These are phyloP conservation scores for Aeoliscus strigatus DNA, from an alignment of 2,797 vertebrate genomes.

Conservation along the genomic window DNA sequence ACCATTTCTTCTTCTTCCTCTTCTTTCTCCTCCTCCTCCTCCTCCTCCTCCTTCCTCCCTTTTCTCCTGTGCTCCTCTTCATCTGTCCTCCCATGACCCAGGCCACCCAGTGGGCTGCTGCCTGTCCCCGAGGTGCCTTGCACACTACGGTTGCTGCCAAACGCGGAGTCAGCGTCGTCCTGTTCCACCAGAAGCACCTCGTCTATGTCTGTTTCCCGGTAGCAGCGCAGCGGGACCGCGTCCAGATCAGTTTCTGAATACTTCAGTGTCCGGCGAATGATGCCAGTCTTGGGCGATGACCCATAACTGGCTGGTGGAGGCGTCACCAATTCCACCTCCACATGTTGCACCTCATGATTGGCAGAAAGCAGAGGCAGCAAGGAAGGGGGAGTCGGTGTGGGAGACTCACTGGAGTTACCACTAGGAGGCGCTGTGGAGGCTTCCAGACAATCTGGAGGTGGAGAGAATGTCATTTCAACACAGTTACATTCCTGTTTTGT, in stretches of 20 bases:
- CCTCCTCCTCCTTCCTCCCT: constrained; percentile 12
- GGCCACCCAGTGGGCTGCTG: constrained; percentile 34
- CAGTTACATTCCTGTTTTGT: too few species aligned
- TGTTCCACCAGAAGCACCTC: constrained; percentile 84
- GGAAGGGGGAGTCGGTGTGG: constrained; percentile 70
- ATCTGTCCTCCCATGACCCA: constrained; percentile 18
- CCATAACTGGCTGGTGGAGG: too few species aligned
- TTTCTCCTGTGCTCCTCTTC: constrained; percentile 19
- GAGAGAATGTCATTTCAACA: neutral
- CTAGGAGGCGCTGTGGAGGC: constrained; percentile 72
- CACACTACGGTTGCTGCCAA: constrained; percentile 82
- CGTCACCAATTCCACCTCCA: constrained; percentile 80
- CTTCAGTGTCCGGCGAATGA: constrained; percentile 81
- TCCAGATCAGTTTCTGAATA: constrained; percentile 96
- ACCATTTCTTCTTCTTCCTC: constrained; percentile 63
- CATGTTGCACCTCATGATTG: constrained; percentile 75
- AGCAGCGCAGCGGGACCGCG: constrained; percentile 87
- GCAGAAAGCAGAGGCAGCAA: constrained; percentile 62
- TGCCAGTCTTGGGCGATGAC: constrained; percentile 71
- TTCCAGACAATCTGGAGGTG: constrained; percentile 52
- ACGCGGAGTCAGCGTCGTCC: constrained; percentile 82
- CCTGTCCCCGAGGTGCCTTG: constrained; percentile 65
- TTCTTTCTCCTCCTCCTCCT: constrained; percentile 33
- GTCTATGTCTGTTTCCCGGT: constrained; percentile 89
- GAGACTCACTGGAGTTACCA: constrained; percentile 74